Evolutionary conservation across 2,888 invertebrate genomes (phyloP).

Genomic region (Luperina testacea): DNA sequence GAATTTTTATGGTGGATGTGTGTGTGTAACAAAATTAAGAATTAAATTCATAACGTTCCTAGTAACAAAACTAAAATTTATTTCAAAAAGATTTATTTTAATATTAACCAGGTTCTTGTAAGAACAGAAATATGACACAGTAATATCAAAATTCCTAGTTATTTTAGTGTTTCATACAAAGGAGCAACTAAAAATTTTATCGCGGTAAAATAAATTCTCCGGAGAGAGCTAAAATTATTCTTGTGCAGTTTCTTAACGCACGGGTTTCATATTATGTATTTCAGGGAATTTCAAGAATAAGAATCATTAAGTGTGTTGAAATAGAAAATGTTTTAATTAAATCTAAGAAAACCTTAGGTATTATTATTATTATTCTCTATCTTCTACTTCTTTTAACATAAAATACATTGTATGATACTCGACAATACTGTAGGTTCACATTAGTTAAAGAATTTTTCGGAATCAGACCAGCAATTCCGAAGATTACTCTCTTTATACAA

Average conservation of each 20-base stretch:
- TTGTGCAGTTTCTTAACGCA: conserved; percentile 56
- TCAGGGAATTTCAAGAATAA: conserved; percentile 27
- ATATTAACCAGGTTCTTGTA: conserved; percentile 15
- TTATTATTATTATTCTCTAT: too few relatives aligned
- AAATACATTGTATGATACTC: too few relatives aligned
- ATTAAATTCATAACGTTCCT: not conserved
- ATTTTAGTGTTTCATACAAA: conserved; percentile 49
- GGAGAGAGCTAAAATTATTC: conserved; percentile 59
- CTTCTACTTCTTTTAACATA: too few relatives aligned
- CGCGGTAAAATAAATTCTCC: conserved; percentile 49
- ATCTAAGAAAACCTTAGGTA: not conserved
- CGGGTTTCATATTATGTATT: conserved; percentile 42
- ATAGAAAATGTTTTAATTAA: not conserved
- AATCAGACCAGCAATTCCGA: too few relatives aligned
- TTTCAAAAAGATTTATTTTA: conserved; percentile 15
- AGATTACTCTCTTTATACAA: not conserved
- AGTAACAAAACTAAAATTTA: not conserved
- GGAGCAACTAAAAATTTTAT: conserved; percentile 44
- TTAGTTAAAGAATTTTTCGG: too few relatives aligned
- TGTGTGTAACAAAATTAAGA: not conserved
- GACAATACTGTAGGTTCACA: too few relatives aligned
- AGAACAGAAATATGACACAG: conserved; percentile 29
- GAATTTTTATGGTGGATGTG: not conserved
- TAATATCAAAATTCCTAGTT: conserved; percentile 45
- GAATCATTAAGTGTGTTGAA: conserved; percentile 12